Conservation (phyloP, 1,140 invertebrate genomes). For the Hylyphantes graminicola region DNA sequence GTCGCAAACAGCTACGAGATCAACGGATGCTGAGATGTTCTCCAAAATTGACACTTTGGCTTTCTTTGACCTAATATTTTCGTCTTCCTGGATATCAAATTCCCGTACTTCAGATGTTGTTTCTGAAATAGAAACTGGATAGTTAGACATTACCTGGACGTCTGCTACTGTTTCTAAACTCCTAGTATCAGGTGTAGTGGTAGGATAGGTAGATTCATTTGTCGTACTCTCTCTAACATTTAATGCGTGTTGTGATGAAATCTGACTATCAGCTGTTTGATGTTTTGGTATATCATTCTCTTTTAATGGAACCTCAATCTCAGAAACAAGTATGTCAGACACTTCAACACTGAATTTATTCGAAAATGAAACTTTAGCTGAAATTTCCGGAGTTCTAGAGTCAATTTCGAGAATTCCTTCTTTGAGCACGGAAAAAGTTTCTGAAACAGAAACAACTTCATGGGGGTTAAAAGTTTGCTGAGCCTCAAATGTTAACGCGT, state of each 20-base stretch:
- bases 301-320: conserved; percentile 53
- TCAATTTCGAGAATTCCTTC: conserved; percentile 68
- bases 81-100: conserved; percentile 18
- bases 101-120: conserved; percentile 59
- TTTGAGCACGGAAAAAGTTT: conserved; percentile 70
- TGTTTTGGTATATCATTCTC: not conserved
- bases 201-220: conserved; percentile 27
- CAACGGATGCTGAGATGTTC: conserved; percentile 35
- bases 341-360: conserved; percentile 71
- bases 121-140: conserved; percentile 62
- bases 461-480: conserved; percentile 69
- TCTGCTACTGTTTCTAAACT: conserved; percentile 42
- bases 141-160: conserved; percentile 51
- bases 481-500: conserved; percentile 66
- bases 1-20: conserved; percentile 45
- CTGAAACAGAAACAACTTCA: conserved; percentile 70
- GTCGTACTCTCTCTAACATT: conserved; percentile 21
- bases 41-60: conserved; percentile 43
- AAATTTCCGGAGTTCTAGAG: conserved; percentile 65
- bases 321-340: conserved; percentile 59
- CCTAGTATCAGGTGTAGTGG: not conserved
- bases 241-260: conserved; percentile 15
- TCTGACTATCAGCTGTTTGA: conserved; percentile 17
- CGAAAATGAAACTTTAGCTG: conserved; percentile 69
- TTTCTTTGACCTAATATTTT: conserved; percentile 27